Base-by-base conservation (phyloP, 2,888 invertebrate species). In the Halocaridina rubra region DNA sequence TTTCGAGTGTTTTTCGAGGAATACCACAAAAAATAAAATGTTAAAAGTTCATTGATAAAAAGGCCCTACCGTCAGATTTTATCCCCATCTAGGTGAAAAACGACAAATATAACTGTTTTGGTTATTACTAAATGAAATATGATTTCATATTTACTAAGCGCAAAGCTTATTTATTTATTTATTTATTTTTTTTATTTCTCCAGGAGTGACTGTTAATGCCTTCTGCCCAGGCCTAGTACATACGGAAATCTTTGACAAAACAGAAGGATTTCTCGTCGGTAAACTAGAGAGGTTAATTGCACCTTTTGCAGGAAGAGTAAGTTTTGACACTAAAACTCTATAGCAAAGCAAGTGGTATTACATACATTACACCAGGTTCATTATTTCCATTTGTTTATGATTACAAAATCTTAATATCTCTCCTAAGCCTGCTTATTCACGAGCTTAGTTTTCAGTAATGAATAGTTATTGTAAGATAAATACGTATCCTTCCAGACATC, bases 211-310 rank as follows among this genome's bases (percentile, higher is more conserved):
- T 10, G 82, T 77, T 13, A 84, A 84, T 32, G 53, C 77, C 5
- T 59, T 78, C n/a, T 84, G 82, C 27, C 82, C 82, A 22, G 82
- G 82, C 8, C n/a, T 84, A 0, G 78, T 78, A 3, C 16, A 30
- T 19, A 84, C 78, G 2, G 82, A 84, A 10, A 78, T 84, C 39
- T 84, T 84, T 24, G 29, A 67, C n/a, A 84, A 84, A 13, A 30
- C 30, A 5, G 72, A 29, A 10, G 64, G 72, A n/a, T 30, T 78
- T 61, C 13, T 72, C n/a, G 3, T 57, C 10, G 29, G 72, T 8
- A 72, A 39, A 3, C 4, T 82, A 3, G 61, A 72, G 22, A n/a
- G 53, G 1, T 16, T 72, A 22, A 24, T 82, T 3, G 46, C 24
- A 71, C 82, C 72, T 3, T 32, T 61, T 29, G 1, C 72, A 27